These are phyloP conservation scores for Toxonevra muliebris DNA, from an alignment of 2,888 invertebrate genomes.

Conservation along the genomic window DNA sequence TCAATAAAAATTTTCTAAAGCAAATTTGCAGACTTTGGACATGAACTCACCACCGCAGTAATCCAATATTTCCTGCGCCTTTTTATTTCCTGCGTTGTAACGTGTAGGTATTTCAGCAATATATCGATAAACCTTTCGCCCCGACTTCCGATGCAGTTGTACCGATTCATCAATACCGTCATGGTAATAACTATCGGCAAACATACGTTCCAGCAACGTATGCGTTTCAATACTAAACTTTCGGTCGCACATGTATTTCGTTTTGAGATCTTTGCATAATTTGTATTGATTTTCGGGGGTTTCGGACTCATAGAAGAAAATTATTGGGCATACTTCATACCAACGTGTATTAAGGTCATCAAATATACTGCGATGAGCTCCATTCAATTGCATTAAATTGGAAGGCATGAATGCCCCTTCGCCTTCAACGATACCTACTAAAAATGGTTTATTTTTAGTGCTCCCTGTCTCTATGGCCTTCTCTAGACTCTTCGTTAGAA, in stretches of 20 bases:
- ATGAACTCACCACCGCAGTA: too few relatives aligned
- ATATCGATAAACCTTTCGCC: conserved; percentile 72
- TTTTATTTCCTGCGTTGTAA: conserved; percentile 59
- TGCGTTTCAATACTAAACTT: conserved; percentile 55
- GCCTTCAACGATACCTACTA: conserved; percentile 73
- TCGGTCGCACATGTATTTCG: conserved; percentile 21
- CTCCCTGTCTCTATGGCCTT: conserved; percentile 66
- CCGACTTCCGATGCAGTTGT: conserved; percentile 67
- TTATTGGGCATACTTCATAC: neutral
- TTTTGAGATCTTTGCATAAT: neutral
- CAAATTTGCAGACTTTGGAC: too few relatives aligned
- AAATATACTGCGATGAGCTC: neutral
- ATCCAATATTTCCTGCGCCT: too few relatives aligned
- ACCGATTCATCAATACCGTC: conserved; percentile 70
- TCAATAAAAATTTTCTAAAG: too few relatives aligned
- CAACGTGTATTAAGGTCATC: conserved; percentile 1
- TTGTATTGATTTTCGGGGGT: neutral
- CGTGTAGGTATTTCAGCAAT: conserved; percentile 70
- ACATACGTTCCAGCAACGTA: conserved; percentile 64
- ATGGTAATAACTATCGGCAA: conserved; percentile 72
- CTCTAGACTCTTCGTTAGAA: conserved; percentile 73
- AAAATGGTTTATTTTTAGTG: conserved; percentile 70
- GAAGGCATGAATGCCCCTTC: conserved; percentile 76
- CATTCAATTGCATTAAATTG: conserved; percentile 61
- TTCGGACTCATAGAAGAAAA: neutral